phyloP scores from a whole-genome alignment of 2,888 invertebrate species.

The Aplocera efformata region DNA sequence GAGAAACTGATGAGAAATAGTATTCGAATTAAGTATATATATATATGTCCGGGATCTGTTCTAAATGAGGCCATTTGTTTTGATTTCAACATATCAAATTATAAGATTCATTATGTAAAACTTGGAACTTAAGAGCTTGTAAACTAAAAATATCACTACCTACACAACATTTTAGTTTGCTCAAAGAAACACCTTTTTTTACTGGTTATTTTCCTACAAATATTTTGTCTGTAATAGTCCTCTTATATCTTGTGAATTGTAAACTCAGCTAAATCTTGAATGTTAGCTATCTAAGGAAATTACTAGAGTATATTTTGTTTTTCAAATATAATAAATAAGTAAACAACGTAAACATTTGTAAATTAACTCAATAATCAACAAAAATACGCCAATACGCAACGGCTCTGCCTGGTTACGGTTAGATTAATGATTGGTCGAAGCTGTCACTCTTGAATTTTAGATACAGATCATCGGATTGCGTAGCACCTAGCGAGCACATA shows the following conservation, averaged over 20 bases:
- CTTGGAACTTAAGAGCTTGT: neutral
- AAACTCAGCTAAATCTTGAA: too few relatives aligned
- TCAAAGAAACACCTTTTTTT: too few relatives aligned
- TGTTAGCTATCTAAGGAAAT: too few relatives aligned
- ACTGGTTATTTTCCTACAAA: too few relatives aligned
- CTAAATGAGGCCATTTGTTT: slow-evolving; percentile 61
- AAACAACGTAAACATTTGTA: too few relatives aligned
- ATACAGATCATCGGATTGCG: slow-evolving; percentile 55
- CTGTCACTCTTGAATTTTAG: slow-evolving; percentile 49
- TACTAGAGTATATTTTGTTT: too few relatives aligned
- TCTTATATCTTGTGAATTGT: too few relatives aligned
- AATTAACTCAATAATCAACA: too few relatives aligned
- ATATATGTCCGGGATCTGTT: slow-evolving; percentile 47
- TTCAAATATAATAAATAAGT: too few relatives aligned
- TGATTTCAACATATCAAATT: slow-evolving; percentile 29
- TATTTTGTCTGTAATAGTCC: too few relatives aligned
- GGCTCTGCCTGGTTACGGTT: slow-evolving; percentile 11
- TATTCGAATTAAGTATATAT: slow-evolving; percentile 57
- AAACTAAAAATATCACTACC: too few relatives aligned
- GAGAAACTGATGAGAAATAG: slow-evolving; percentile 55
- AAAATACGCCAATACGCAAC: slow-evolving; percentile 1
- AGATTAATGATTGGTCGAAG: slow-evolving; percentile 50
- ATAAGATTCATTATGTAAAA: slow-evolving; percentile 7
- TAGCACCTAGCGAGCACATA: slow-evolving; percentile 27
- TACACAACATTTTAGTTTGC: too few relatives aligned